Conservation (phyloP, 2,888 invertebrate species). For the Lamellibrachia satsuma region DNA sequence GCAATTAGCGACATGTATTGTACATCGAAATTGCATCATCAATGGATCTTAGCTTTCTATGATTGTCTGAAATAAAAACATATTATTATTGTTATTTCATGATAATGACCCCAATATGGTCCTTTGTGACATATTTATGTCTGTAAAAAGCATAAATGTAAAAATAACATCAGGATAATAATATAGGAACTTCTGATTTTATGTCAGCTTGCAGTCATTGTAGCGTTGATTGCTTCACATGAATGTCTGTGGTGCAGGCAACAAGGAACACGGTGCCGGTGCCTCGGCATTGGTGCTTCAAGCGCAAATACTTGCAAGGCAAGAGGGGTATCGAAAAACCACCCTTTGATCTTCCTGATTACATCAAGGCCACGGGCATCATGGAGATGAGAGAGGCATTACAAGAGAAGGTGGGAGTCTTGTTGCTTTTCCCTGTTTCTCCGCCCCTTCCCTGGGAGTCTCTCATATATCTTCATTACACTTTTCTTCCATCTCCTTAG, state of each 20-base stretch:
- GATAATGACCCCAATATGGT: too few relatives aligned
- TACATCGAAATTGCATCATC: too few relatives aligned
- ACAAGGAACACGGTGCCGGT: constrained; percentile 98
- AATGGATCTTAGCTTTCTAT: too few relatives aligned
- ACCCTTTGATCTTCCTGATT: constrained; percentile 97
- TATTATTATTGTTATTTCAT: too few relatives aligned
- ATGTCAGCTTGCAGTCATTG: not conserved
- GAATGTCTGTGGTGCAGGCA: constrained; percentile 65
- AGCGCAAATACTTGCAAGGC: constrained; percentile 89
- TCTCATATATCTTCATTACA: too few relatives aligned
- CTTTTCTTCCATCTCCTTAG: too few relatives aligned
- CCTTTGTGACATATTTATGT: too few relatives aligned
- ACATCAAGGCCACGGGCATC: constrained; percentile 98
- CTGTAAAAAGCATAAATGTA: too few relatives aligned
- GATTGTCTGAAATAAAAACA: too few relatives aligned
- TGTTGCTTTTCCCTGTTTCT: not conserved
- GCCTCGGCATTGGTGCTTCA: constrained; percentile 98
- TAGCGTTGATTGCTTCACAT: not conserved
- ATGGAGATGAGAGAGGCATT: constrained; percentile 99
- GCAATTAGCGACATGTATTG: too few relatives aligned
- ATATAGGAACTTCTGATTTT: not conserved
- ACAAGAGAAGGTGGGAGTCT: constrained; percentile 79
- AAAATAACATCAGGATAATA: too few relatives aligned
- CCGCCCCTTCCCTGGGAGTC: too few relatives aligned
- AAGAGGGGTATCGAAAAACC: constrained; percentile 99